Evolutionary conservation across 1,140 invertebrate genomes (phyloP).

Genomic region (Cotesia glomerata): DNA sequence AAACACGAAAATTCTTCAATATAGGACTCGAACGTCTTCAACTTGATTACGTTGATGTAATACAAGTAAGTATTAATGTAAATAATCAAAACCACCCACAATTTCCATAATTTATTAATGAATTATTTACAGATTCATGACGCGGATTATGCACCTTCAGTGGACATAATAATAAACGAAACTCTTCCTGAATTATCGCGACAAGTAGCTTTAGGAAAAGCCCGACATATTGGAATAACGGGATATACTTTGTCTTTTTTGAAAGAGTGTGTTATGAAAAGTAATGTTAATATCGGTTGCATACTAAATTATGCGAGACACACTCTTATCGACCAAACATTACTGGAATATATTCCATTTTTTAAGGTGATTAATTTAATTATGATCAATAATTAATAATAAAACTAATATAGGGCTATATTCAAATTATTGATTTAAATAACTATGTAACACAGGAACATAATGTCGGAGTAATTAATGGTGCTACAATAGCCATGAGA

Average conservation of each 20-base stretch:
- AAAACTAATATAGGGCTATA: too few species aligned
- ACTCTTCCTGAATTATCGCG: slow-evolving; percentile 82
- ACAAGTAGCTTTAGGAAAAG: slow-evolving; percentile 78
- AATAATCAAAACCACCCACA: not conserved
- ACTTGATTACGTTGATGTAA: slow-evolving; percentile 85
- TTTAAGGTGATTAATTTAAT: slow-evolving; percentile 72
- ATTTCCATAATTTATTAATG: not conserved
- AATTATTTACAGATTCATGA: slow-evolving; percentile 81
- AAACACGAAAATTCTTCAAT: slow-evolving; percentile 77
- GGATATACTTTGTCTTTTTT: slow-evolving; percentile 83
- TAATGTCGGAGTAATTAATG: slow-evolving; percentile 83
- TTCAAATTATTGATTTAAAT: not conserved
- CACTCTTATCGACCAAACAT: slow-evolving; percentile 79
- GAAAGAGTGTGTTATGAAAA: slow-evolving; percentile 75
- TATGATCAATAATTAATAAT: too few species aligned
- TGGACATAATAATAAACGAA: slow-evolving; percentile 82
- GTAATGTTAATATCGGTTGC: slow-evolving; percentile 72
- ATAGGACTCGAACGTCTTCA: slow-evolving; percentile 77
- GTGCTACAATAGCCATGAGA: slow-evolving; percentile 81
- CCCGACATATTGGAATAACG: slow-evolving; percentile 83
- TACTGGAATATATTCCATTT: slow-evolving; percentile 75
- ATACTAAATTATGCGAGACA: slow-evolving; percentile 81
- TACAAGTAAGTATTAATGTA: slow-evolving; percentile 70
- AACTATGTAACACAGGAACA: slow-evolving; percentile 61
- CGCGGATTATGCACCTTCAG: slow-evolving; percentile 82